Base-by-base conservation (phyloP, 2,888 invertebrate genomes). In the Acrobasis consociella region DNA sequence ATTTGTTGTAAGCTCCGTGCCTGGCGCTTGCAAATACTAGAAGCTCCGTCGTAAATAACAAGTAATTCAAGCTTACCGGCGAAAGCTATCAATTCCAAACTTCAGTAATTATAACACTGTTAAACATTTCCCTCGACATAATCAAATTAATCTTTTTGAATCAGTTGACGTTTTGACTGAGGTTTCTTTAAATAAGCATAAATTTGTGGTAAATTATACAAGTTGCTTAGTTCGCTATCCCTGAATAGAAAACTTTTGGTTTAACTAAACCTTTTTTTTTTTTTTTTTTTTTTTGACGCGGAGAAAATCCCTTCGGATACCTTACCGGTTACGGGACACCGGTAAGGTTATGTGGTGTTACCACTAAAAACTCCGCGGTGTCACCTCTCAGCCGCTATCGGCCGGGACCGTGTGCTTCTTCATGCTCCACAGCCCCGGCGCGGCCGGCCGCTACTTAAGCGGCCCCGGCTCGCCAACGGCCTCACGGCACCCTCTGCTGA, bases 201-300 rank as follows among this genome's bases (percentile, higher is more conserved):
- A 49, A 62, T 65, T 65, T 53, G 42, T 62, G 64, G 64, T 65
- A 60, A 62, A 63, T n/a, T 53, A 42, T 39, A 59, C 22, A 59
- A 55, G 56, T 67, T 71, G 64, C 15, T 50, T 63, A 71, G 58
- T 58, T 49, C 37, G 49, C 9, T 37, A 58, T 31, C 49, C 31
- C 49, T 37, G 31, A 16, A 52, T 2, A 9, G 38, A 55, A 38
- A 55, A 55, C 15, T 51, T 51, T 51, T 8, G 49, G 2, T 2
- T 22, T n/a, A n/a, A n/a, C n/a, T n/a, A n/a, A n/a, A n/a, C n/a
- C n/a, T n/a, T n/a, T n/a, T n/a, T n/a, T n/a, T n/a, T n/a, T n/a
- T n/a, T n/a, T n/a, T n/a, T n/a, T n/a, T n/a, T n/a, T n/a, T n/a
- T n/a, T n/a, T n/a, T n/a, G n/a, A n/a, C n/a, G n/a, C n/a, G n/a